Percentiles rank a stretch among this genome's conserved stretches.
Evolutionary conservation across 2,888 invertebrate genomes (phyloP).

Genomic region (Melanophora roralis): DNA sequence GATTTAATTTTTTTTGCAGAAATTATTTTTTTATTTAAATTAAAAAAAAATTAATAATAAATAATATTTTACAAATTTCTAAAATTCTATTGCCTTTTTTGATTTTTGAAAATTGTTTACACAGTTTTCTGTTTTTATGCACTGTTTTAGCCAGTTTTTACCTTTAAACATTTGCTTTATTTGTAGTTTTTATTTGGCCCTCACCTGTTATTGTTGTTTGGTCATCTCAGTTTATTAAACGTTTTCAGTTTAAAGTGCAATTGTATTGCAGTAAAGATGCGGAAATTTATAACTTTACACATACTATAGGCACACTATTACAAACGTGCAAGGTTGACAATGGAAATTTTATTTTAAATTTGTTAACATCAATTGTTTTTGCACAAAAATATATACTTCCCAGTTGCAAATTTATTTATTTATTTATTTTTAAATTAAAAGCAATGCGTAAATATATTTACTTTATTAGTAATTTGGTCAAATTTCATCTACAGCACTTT

Average conservation of each 20-base stretch:
- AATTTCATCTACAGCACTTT: no score
- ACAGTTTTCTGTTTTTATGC: no score
- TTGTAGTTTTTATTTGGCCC: constrained; percentile 11
- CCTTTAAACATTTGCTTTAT: neutral
- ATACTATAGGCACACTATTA: neutral
- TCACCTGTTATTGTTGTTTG: neutral
- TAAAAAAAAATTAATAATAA: no score
- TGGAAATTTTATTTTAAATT: constrained; percentile 36
- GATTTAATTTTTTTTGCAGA: neutral
- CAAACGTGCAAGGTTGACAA: constrained; percentile 49
- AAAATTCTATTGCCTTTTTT: no score
- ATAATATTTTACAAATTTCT: no score
- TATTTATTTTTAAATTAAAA: no score
- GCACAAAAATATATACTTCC: neutral
- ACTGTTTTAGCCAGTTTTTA: neutral
- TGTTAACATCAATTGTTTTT: constrained; percentile 21
- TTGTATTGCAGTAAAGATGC: constrained; percentile 41
- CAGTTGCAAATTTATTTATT: no score
- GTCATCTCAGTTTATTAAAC: constrained; percentile 35
- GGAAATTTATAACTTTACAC: constrained; percentile 48
- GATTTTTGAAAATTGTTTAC: no score
- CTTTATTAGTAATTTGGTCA: no score
- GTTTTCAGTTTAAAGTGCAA: constrained; percentile 27
- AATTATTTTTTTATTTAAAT: no score
- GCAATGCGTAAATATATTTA: no score